Evolutionary conservation across 1,140 invertebrate genomes (phyloP).

Genomic region (Drosophila nannoptera): DNA sequence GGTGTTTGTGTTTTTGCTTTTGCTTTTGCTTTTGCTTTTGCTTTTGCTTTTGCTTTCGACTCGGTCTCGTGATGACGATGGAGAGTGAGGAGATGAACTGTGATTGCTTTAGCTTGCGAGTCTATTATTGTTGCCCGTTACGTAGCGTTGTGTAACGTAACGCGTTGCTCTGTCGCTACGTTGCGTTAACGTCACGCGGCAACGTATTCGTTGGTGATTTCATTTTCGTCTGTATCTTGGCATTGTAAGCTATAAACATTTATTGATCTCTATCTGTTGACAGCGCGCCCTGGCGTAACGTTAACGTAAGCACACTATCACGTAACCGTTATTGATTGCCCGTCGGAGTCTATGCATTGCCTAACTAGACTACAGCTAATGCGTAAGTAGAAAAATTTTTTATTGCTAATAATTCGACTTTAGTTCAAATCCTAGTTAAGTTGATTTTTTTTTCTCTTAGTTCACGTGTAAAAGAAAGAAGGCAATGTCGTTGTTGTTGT

Average conservation of each 20-base stretch:
- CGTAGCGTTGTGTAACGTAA: constrained; percentile 50
- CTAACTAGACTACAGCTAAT: constrained; percentile 45
- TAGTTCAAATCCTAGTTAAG: constrained; percentile 45
- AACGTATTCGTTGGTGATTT: constrained; percentile 75
- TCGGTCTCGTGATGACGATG: constrained; percentile 15
- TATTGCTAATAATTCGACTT: constrained; percentile 17
- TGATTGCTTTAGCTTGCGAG: constrained; percentile 29
- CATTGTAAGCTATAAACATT: constrained; percentile 75
- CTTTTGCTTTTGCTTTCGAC: too few relatives aligned
- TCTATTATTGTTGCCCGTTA: constrained; percentile 44
- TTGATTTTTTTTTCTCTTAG: constrained; percentile 34
- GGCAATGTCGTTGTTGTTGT: constrained; percentile 68
- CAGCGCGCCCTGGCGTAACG: constrained; percentile 51
- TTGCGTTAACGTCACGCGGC: constrained; percentile 62
- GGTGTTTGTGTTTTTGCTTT: too few relatives aligned
- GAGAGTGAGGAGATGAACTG: constrained; percentile 4
- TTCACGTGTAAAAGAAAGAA: constrained; percentile 57
- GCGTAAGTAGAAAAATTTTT: constrained; percentile 59
- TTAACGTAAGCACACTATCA: constrained; percentile 59
- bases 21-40: too few relatives aligned
- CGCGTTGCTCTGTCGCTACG: constrained; percentile 59
- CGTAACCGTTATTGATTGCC: constrained; percentile 35
- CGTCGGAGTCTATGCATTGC: constrained; percentile 57
- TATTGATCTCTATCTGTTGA: constrained; percentile 67
- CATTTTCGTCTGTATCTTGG: constrained; percentile 76